Evolutionary conservation across 2,113 vertebrate genomes (phyloP).

Genomic region (Ammodytes dubius): DNA sequence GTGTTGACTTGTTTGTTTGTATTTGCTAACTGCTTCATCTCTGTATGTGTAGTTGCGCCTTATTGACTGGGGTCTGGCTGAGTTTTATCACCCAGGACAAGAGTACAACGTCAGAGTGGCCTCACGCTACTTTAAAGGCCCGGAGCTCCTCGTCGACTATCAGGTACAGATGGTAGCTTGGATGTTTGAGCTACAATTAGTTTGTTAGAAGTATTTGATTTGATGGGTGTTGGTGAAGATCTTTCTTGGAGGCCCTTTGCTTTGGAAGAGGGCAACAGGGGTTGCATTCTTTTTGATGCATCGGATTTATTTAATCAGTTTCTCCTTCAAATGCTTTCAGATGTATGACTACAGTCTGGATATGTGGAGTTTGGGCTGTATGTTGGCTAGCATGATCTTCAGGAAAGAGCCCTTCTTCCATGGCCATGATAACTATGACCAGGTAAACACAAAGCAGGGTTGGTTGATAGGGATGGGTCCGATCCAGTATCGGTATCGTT

Average conservation of each 20-base stretch:
- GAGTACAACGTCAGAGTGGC: constrained; percentile 88
- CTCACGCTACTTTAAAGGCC: constrained; percentile 88
- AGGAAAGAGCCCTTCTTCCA: constrained; percentile 89
- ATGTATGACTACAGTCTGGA: constrained; percentile 89
- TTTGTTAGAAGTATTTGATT: background rate
- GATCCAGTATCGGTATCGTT: too few species aligned
- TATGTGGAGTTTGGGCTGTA: constrained; percentile 88
- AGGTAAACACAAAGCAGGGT: constrained; percentile 62
- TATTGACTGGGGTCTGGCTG: constrained; percentile 87
- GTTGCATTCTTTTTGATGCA: background rate
- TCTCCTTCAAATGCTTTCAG: constrained; percentile 56
- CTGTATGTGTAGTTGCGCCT: constrained; percentile 79
- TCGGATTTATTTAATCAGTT: too few species aligned
- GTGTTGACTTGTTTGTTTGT: background rate
- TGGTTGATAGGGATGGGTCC: too few species aligned
- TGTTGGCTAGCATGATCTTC: constrained; percentile 89
- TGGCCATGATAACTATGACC: constrained; percentile 88
- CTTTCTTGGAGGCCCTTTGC: background rate
- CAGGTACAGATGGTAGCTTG: constrained; percentile 72
- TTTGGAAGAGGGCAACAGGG: background rate
- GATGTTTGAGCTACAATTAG: background rate
- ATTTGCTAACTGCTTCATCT: background rate
- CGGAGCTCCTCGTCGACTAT: constrained; percentile 86
- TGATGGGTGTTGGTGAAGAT: background rate
- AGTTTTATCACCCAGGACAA: constrained; percentile 88